Conservation (phyloP, 2,797 vertebrate genomes). For the Sparus aurata region DNA sequence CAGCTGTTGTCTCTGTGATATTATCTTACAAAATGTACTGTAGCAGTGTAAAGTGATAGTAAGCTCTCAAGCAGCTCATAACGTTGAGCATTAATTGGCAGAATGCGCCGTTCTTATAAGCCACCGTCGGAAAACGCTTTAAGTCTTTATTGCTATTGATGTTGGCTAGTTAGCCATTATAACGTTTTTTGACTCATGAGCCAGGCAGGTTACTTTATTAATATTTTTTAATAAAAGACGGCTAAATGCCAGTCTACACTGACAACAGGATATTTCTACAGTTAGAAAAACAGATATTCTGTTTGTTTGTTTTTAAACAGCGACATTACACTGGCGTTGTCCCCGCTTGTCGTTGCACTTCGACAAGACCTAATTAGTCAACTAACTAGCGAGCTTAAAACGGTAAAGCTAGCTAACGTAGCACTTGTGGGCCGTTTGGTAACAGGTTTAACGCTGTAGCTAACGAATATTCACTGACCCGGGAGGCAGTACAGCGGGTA, state of each 20-base stretch:
- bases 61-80: not conserved
- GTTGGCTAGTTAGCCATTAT: not conserved
- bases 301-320: not conserved
- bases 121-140: accelerated
- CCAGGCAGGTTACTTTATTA: no score
- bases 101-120: not conserved
- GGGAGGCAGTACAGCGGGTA: not conserved
- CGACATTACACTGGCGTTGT: not conserved
- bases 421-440: constrained; percentile 42
- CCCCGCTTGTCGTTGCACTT: not conserved
- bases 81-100: not conserved
- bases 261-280: not conserved
- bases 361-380: constrained; percentile 21
- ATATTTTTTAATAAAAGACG: not conserved
- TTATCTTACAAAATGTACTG: constrained; percentile 13
- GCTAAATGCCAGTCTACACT: not conserved
- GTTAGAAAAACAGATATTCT: not conserved
- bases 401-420: constrained; percentile 51
- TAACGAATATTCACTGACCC: not conserved
- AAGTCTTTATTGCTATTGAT: no score
- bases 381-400: constrained; percentile 37
- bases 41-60: not conserved
- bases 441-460: constrained; percentile 20
- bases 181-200: not conserved
- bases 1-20: constrained; percentile 27